These are phyloP conservation scores for Drosophila peninsularis DNA, from an alignment of 2,888 invertebrate genomes.

Conservation along the genomic window DNA sequence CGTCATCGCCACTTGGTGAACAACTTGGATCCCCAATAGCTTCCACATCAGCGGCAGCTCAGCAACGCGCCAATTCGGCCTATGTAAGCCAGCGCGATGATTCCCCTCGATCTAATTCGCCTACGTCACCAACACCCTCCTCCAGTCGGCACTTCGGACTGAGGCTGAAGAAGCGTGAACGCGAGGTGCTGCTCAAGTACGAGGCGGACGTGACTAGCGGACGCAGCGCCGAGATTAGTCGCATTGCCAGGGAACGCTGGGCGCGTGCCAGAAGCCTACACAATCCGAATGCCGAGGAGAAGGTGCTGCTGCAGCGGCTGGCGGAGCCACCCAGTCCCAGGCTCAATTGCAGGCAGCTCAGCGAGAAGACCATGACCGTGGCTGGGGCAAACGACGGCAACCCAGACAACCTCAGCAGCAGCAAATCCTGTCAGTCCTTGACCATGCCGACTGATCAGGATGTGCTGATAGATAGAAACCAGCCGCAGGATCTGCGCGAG, in stretches of 20 bases:
- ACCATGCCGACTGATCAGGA: constrained; percentile 30
- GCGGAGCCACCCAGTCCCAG: not conserved
- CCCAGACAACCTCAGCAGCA: not conserved
- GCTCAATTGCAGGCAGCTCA: not conserved
- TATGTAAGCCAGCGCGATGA: not conserved
- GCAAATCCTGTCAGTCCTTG: constrained; percentile 5
- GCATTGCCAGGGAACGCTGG: constrained; percentile 9
- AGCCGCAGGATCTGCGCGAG: constrained; percentile 30
- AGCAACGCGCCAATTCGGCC: not conserved
- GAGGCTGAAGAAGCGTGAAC: constrained; percentile 13
- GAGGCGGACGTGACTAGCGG: constrained; percentile 4
- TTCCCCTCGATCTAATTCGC: not conserved
- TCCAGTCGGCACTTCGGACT: constrained; percentile 1
- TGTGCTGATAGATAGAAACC: constrained; percentile 36
- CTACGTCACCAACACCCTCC: not conserved
- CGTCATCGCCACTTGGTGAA: not conserved
- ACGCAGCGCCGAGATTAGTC: constrained; percentile 5
- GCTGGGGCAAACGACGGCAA: not conserved
- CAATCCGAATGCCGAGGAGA: constrained; percentile 12
- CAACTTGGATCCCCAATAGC: not conserved
- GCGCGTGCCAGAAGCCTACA: not conserved
- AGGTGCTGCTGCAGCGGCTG: not conserved
- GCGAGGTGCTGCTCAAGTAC: constrained; percentile 5
- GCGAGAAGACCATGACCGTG: not conserved
- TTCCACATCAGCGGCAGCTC: not conserved